Base-by-base conservation (phyloP, 2,797 vertebrate genomes). In the Cheirogaleus major region DNA sequence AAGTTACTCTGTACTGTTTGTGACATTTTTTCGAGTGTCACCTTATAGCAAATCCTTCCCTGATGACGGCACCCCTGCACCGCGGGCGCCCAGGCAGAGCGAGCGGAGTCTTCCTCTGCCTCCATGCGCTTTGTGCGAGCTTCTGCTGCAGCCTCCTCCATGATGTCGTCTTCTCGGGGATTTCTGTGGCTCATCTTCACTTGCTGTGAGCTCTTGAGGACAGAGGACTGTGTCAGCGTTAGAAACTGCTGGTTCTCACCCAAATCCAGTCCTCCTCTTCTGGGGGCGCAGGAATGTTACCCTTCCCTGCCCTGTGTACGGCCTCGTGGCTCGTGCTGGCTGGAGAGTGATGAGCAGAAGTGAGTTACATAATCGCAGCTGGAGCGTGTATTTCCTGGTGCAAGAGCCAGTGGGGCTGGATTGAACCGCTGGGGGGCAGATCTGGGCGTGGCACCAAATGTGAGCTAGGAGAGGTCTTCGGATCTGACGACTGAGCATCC, bases 41-140 rank as follows among this genome's bases (percentile, higher is more conserved):
- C 61, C 87, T 27, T 23, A 48, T 78, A 20, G 10, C 7, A 79
- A 61, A 86, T n/a, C 52, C 89, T 38, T 57, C 61, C 59, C 59
- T 41, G 35, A 43, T 65, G 65, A 0, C 2, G 0, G 2, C 14
- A 6, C 9, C 35, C 4, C 25, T 32, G 8, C 50, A 2, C 25
- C 0, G 1, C 1, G 0, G 13, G 87, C 4, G 52, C 43, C 48
- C 2, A 20, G 41, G 22, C 3, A 3, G 20, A 13, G 5, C 5
- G 4, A 45, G 13, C 1, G 3, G 72, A 8, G 22, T 20, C 76
- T n/a, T 38, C 23, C 76, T 75, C n/a, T 48, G 57, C 27, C 52
- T 12, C 7, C 1, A 0, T 35, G 18, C 10, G 3, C 10, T 5
- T n/a, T 20, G 4, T 8, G 4, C 1, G 79, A 41, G 2, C 43